Evolutionary conservation across 2,113 vertebrate genomes (phyloP).

Genomic region (Dendropsophus ebraccatus): DNA sequence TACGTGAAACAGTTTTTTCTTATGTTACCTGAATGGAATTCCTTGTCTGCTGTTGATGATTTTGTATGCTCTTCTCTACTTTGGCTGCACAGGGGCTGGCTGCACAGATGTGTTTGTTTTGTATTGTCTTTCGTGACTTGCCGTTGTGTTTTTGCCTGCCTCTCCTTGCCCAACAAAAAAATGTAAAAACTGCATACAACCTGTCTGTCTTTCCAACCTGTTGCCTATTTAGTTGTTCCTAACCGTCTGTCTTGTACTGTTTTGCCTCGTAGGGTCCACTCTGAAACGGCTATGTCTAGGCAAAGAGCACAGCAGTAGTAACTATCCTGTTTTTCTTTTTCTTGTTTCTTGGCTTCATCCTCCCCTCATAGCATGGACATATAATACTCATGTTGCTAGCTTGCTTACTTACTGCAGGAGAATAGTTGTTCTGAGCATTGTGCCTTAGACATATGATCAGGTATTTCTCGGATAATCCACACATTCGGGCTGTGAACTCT

Average conservation of each 20-base stretch:
- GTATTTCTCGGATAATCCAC: conserved; percentile 49
- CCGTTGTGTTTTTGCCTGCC: conserved; percentile 14
- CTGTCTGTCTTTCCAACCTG: conserved; percentile 74
- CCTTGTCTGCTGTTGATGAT: not conserved
- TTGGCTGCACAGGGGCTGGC: conserved; percentile 73
- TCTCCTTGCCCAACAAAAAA: not conserved
- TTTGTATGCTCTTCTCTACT: conserved; percentile 62
- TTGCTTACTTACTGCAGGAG: conserved; percentile 57
- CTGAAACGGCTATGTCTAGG: conserved; percentile 99
- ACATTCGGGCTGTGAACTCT: conserved; percentile 64
- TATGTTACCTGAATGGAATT: conserved; percentile 2
- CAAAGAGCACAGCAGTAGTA: conserved; percentile 99
- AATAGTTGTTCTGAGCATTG: not conserved
- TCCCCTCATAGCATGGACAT: conserved; percentile 79
- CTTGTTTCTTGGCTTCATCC: conserved; percentile 76
- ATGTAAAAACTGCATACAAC: not conserved
- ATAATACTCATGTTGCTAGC: conserved; percentile 66
- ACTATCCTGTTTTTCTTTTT: conserved; percentile 87
- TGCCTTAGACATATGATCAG: conserved; percentile 49
- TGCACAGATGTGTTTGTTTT: conserved; percentile 62
- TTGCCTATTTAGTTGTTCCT: conserved; percentile 82
- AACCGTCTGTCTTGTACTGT: conserved; percentile 97
- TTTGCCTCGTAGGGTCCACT: conserved; percentile 97
- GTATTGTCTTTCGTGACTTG: not conserved
- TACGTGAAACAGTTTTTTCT: too few species aligned